Base-by-base conservation (phyloP, 1,140 invertebrate species). In the Adelges cooleyi region DNA sequence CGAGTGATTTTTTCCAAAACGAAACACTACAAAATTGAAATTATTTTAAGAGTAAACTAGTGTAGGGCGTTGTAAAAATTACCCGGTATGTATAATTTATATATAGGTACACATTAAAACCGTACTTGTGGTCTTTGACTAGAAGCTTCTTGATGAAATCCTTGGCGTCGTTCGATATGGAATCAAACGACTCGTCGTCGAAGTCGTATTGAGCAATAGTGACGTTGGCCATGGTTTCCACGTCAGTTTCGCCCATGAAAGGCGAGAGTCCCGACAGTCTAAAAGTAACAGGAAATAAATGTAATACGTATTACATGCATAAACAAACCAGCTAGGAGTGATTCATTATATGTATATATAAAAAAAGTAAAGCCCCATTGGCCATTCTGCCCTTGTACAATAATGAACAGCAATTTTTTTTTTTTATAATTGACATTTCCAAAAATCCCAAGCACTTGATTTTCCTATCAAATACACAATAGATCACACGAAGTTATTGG, bases 191-290 rank as follows among this genome's bases (percentile, higher is more conserved):
- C 75, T 95, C 92, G 74, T 96, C 91, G 69, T 95, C 92, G 74
- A 93, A 96, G 75, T 96, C 93, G 71, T 92, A 96, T 73, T 93
- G 91, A 15, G 90, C 90, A 70, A 93, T 85, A 3, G 92, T 95
- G 1, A 97, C 92, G 74, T 96, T 97, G 1, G 90, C 90, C 90
- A 95, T 95, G 11, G 95, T 98, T 77, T 98, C 92, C 67, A 92
- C 83, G 75, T 98, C 95, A 53, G 86, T 94, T 72, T 96, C 92
- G 9, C 95, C 95, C 90, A 98, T 95, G 77, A 99, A 98, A 17
- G 95, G 95, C 23, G 95, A 98, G 40, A 99, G 78, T 29, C 95
- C 95, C 15, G 94, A 98, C 70, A 99, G 79, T 71, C 95, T 98
- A 72, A 0, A 77, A 77, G 65, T 51, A 51, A 54, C 10, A 54